Evolutionary conservation across 2,888 invertebrate species (phyloP).

Genomic region (Tuberolachnus salignus): DNA sequence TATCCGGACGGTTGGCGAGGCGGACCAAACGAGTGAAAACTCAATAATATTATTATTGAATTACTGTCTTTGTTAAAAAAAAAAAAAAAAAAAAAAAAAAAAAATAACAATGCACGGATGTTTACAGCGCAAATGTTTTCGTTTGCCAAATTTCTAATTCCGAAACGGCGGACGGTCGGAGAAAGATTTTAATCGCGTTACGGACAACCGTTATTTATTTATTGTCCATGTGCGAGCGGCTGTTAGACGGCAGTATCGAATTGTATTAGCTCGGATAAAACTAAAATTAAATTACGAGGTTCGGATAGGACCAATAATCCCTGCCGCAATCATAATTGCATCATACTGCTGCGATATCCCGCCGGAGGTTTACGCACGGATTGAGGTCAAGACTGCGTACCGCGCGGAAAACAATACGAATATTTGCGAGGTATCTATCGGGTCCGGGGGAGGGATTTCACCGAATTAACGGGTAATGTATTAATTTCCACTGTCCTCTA

Average conservation of each 20-base stretch:
- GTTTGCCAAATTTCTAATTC: background rate
- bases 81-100: background rate
- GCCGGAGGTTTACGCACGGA: constrained; percentile 2
- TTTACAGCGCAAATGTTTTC: background rate
- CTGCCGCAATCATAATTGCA: constrained; percentile 31
- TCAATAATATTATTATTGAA: too few relatives aligned
- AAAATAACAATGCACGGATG: background rate
- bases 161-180: constrained; percentile 10
- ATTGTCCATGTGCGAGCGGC: constrained; percentile 19
- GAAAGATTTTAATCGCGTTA: constrained; percentile 32
- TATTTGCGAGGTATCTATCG: background rate
- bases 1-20: too few relatives aligned
- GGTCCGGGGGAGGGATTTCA: too few relatives aligned
- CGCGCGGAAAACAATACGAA: background rate
- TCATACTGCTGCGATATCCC: constrained; percentile 1
- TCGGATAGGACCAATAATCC: constrained; percentile 19
- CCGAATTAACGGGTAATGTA: too few relatives aligned
- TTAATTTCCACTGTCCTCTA: too few relatives aligned
- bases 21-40: background rate
- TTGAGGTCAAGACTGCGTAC: constrained; percentile 13
- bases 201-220: constrained; percentile 38
- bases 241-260: constrained; percentile 8
- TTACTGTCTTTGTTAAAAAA: too few relatives aligned
- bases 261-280: constrained; percentile 43
- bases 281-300: constrained; percentile 43